phyloP scores from a whole-genome alignment of 2,888 invertebrate species.

The Parapristionchus giblindavisi region DNA sequence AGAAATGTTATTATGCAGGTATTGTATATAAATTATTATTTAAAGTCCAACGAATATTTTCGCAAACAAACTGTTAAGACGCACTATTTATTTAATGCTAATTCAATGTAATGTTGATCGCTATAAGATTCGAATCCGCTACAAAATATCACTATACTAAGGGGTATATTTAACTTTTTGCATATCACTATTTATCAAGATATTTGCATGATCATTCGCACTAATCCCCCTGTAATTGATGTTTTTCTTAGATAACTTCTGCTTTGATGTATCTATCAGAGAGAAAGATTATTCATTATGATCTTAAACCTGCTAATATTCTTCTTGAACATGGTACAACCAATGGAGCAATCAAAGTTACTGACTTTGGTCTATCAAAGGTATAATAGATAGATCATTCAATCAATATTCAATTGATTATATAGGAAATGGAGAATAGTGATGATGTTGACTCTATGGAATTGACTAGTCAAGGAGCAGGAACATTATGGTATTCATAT shows the following conservation, averaged over 20 bases:
- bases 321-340: slow-evolving; percentile 95
- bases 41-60: background rate
- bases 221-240: too few species aligned
- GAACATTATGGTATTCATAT: slow-evolving; percentile 91
- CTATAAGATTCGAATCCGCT: too few species aligned
- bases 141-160: too few species aligned
- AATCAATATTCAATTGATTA: too few species aligned
- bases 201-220: too few species aligned
- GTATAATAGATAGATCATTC: slow-evolving; percentile 75
- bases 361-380: slow-evolving; percentile 98
- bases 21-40: background rate
- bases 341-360: slow-evolving; percentile 99
- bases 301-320: slow-evolving; percentile 98
- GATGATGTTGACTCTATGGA: slow-evolving; percentile 97
- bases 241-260: slow-evolving; percentile 87
- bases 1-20: slow-evolving; percentile 94
- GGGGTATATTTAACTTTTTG: too few species aligned
- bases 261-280: slow-evolving; percentile 99
- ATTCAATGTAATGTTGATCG: too few species aligned
- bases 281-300: slow-evolving; percentile 99
- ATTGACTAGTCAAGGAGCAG: slow-evolving; percentile 99
- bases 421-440: slow-evolving; percentile 77
- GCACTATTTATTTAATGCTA: too few species aligned
- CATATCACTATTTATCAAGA: too few species aligned
- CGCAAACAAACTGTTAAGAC: too few species aligned